Base-by-base conservation (phyloP, 2,113 vertebrate species). In the Poecilia latipinna region DNA sequence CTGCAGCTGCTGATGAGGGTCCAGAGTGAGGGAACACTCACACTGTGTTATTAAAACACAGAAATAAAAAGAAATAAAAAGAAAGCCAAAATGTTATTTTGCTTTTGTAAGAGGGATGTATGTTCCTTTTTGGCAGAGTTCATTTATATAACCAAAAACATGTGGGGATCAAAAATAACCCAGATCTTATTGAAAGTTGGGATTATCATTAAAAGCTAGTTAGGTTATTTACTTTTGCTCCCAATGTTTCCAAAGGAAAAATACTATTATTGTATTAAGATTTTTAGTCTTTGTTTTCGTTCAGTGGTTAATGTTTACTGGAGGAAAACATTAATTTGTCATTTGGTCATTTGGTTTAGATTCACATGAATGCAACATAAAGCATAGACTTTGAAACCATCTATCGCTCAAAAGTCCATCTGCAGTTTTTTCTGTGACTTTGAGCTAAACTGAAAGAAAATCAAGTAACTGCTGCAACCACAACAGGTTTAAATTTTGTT, bases 31-130 rank as follows among this genome's bases (percentile, higher is more conserved):
- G 81, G 77, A 31, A 64, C 69, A 74, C 51, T 89, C 73, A n/a
- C 51, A 65, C 65, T 48, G 1, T 26, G 26, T 26, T 26, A 26
- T 26, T 26, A 26, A 26, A 26, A 26, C 26, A 26, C 26, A 26
- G 26, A 26, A 26, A 26, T 26, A 26, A 26, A 26, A 29, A 73
- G 64, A 83, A 33, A 51, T 67, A 65, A 62, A 79, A 19, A 82
- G 44, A 72, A 83, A 86, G 71, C 65, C 66, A 77, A 85, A 82
- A 66, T 54, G 74, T 82, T 64, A 72, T 63, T 63, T 74, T 57
- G 26, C 78, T 61, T 78, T 39, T 57, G 63, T 29, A 3, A 17
- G 35, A 42, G 10, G 33, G 3, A 31, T 19, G 22, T 33, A 22
- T 32, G 8, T 32, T 64, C 1, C 62, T 10, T 64, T 19, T 64